Base-by-base conservation (phyloP, 2,797 vertebrate species). In the Lepidocolaptes lacrymiger region DNA sequence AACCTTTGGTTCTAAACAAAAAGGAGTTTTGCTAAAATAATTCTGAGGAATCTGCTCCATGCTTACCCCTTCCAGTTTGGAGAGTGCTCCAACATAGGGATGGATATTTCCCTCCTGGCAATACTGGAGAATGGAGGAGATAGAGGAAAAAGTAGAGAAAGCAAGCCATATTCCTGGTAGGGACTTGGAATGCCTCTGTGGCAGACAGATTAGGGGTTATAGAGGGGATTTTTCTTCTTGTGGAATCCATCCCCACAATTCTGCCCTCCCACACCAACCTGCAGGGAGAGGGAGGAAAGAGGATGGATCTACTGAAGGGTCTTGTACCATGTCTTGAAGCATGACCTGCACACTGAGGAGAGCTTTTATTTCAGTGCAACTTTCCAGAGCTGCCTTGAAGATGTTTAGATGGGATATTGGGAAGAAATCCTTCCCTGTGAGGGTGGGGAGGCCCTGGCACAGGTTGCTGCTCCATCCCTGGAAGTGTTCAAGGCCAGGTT, bases 191-290 rank as follows among this genome's bases (percentile, higher is more conserved):
- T 7, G 84, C 6, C n/a, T 93, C 95, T 77, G 85, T 23, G 22
- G 95, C 96, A 44, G 94, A 92, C 27, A 91, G 8, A 1, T 95
- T 97, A 18, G 27, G 27, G 10, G 17, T 30, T 52, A 97, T 6
- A 9, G 94, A 94, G 20, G 93, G 79, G 24, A 95, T 91, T 58
- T 85, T 88, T 91, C 95, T 91, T 77, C 94, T 89, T 14, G 88
- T 39, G 84, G 97, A 97, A 64, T 87, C 93, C 10, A 94, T 58
- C 74, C 96, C 89, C 55, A 94, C 84, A 43, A 92, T 95, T 52
- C 96, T 96, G 92, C 97, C 94, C 49, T 98, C 86, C 86, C 75
- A 92, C 0, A 79, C 54, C 67, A 98, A 34, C 67, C 95, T 98
- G 49, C 36, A 62, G 72, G 14, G 43, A 39, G 49, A 22, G 12